These are phyloP conservation scores for Ceyx melanurus DNA, from an alignment of 2,113 vertebrate genomes.

Conservation along the genomic window DNA sequence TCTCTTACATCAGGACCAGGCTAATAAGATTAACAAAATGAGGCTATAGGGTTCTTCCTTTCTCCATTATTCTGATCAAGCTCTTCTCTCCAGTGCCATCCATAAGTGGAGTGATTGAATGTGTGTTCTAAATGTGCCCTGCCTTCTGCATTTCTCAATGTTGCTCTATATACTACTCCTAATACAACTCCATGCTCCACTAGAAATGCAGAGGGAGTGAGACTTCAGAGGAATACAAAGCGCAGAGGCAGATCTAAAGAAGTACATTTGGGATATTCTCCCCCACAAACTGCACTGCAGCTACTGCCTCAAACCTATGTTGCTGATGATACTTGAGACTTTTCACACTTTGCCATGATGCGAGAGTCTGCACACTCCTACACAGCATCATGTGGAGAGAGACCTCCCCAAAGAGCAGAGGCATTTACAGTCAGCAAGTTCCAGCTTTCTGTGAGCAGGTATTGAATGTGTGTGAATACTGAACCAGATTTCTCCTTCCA, in stretches of 20 bases:
- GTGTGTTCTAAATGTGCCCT: neutral
- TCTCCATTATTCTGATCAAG: neutral
- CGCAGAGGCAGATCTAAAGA: neutral
- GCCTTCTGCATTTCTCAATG: neutral
- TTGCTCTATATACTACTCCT: neutral
- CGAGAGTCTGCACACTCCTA: neutral
- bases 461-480: neutral
- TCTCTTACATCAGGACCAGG: neutral
- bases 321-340: neutral
- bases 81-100: neutral
- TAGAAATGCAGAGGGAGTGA: neutral
- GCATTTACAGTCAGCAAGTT: neutral
- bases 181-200: neutral
- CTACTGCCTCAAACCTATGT: neutral
- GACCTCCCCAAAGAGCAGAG: rapidly evolving
- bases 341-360: neutral
- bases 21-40: neutral
- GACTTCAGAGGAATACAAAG: neutral
- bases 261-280: neutral
- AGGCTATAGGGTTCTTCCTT: neutral
- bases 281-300: neutral
- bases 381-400: neutral
- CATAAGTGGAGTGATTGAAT: neutral
- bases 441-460: neutral
- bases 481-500: neutral